A percentile compares a stretch with the other conserved stretches of the same genome.
Conservation (phyloP, 1,140 invertebrate genomes). For the Drosophila miranda region DNA sequence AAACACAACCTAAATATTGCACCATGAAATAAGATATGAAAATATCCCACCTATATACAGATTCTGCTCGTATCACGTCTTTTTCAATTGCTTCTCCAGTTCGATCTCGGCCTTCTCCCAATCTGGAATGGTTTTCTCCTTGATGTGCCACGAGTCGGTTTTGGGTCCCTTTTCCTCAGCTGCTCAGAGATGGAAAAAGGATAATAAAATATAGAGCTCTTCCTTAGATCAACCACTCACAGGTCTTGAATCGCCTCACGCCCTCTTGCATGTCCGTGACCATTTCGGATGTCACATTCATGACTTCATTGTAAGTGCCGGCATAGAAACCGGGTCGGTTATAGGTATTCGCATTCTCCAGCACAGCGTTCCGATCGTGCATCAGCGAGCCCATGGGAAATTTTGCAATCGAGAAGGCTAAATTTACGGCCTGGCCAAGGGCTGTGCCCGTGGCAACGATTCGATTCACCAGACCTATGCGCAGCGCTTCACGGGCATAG, state of each 20-base stretch:
- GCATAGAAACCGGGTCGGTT: conserved; percentile 84
- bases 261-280: conserved; percentile 87
- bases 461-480: conserved; percentile 90
- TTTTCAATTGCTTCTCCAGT: conserved; percentile 41
- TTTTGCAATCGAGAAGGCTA: conserved; percentile 89
- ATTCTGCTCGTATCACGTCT: conserved; percentile 3
- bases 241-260: conserved; percentile 87
- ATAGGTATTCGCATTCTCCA: conserved; percentile 85
- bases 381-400: conserved; percentile 91
- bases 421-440: conserved; percentile 90
- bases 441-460: conserved; percentile 91
- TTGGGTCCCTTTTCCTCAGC: conserved; percentile 90
- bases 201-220: not conserved
- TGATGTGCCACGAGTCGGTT: conserved; percentile 86
- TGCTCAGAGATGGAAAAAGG: conserved; percentile 5
- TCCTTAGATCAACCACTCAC: conserved; percentile 53
- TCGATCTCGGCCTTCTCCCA: conserved; percentile 84
- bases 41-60: not conserved
- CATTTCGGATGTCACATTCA: conserved; percentile 85
- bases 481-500: conserved; percentile 88
- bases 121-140: conserved; percentile 83
- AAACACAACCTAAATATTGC: too few species aligned
- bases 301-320: conserved; percentile 87
- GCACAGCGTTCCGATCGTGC: conserved; percentile 87
- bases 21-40: not conserved